These are phyloP conservation scores for Callorhinus ursinus DNA, from an alignment of 2,113 vertebrate genomes.

Conservation along the genomic window DNA sequence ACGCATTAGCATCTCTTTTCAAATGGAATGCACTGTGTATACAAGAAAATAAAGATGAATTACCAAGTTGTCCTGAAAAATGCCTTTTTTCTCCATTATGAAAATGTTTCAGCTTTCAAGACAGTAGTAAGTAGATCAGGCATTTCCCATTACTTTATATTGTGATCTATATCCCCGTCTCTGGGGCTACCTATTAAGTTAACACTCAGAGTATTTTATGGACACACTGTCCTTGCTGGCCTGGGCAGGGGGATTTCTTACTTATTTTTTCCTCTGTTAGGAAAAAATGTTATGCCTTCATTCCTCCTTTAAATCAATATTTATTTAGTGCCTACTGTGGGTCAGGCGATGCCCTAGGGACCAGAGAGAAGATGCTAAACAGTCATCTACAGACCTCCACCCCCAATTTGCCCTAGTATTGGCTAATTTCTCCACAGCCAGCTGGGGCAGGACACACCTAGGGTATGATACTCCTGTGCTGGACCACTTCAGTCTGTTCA, in stretches of 20 bases:
- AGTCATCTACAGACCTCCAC: neutral
- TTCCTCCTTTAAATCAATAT: neutral
- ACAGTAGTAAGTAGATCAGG: neutral
- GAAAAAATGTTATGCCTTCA: neutral
- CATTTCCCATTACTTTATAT: conserved; percentile 17
- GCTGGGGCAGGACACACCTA: neutral
- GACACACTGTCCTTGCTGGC: neutral
- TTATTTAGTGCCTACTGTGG: neutral
- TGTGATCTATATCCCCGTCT: neutral
- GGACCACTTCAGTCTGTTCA: neutral
- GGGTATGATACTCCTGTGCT: neutral
- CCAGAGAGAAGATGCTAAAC: neutral
- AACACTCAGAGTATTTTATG: neutral
- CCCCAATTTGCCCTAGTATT: neutral
- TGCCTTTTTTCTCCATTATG: conserved; percentile 41
- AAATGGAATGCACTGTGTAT: conserved; percentile 65
- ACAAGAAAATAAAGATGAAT: conserved; percentile 82
- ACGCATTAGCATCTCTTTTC: conserved; percentile 74
- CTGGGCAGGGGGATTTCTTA: neutral
- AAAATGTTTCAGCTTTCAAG: conserved; percentile 59
- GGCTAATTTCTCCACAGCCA: neutral
- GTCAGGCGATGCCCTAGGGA: neutral
- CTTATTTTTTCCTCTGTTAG: neutral
- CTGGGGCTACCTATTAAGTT: neutral
- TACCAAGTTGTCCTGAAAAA: conserved; percentile 61